These are phyloP conservation scores for Phaethon lepturus DNA, from an alignment of 2,113 vertebrate species.

Conservation along the genomic window DNA sequence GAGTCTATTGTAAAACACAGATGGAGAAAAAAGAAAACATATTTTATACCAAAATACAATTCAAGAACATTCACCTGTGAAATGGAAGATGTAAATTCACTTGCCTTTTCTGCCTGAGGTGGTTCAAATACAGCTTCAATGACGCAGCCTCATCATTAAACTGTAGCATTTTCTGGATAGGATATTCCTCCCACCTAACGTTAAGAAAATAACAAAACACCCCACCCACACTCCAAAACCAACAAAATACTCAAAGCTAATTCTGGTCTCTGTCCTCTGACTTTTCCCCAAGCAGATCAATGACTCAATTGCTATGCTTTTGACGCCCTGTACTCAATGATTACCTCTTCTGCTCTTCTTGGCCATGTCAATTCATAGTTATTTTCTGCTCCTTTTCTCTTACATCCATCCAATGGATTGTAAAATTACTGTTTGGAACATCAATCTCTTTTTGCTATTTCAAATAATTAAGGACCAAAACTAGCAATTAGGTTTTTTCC, in stretches of 20 bases:
- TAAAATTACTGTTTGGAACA: not conserved
- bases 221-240: not conserved
- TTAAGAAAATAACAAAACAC: not conserved
- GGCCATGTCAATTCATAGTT: not conserved
- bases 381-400: not conserved
- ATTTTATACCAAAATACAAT: not conserved
- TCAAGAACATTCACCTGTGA: not conserved
- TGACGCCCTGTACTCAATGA: not conserved
- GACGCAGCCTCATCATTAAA: not conserved
- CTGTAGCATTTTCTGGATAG: not conserved
- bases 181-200: not conserved
- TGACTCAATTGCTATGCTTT: not conserved
- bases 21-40: not conserved
- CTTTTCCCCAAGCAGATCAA: not conserved
- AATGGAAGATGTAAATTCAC: not conserved
- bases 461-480: not conserved
- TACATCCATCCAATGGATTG: not conserved
- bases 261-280: not conserved
- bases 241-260: not conserved
- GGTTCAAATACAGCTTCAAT: not conserved
- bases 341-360: rapidly evolving
- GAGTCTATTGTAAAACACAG: not conserved
- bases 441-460: not conserved
- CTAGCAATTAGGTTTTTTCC: not conserved
- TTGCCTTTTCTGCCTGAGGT: not conserved